Conservation (phyloP, 1,140 invertebrate genomes). For the Argopecten irradians region DNA sequence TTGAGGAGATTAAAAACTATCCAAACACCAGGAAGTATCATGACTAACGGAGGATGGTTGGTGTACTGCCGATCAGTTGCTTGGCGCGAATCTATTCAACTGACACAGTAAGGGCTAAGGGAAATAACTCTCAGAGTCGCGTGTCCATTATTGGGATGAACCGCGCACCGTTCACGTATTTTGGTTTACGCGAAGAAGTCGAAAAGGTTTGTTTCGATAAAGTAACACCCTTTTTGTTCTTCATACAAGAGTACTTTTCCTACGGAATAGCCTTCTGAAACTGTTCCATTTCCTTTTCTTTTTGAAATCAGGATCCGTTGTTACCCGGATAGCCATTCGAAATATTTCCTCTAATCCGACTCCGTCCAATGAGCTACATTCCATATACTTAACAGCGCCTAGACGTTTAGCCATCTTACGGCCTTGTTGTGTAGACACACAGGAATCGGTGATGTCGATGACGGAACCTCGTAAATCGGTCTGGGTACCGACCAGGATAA, state of each 20-base stretch:
- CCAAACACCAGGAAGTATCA: no score
- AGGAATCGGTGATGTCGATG: slow-evolving; percentile 83
- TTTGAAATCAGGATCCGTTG: slow-evolving; percentile 75
- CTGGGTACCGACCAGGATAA: slow-evolving; percentile 85
- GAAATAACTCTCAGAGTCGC: no score
- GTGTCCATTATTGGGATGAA: no score
- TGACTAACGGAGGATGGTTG: no score
- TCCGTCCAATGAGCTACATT: slow-evolving; percentile 90
- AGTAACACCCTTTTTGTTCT: no score
- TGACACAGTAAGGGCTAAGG: no score
- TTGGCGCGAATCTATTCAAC: background rate
- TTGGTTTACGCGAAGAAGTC: no score
- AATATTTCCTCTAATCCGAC: slow-evolving; percentile 62
- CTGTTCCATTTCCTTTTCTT: slow-evolving; percentile 60
- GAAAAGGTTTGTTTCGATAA: no score
- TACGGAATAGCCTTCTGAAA: slow-evolving; percentile 55
- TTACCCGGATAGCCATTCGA: slow-evolving; percentile 78
- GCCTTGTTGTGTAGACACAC: slow-evolving; percentile 85
- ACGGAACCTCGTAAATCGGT: slow-evolving; percentile 64
- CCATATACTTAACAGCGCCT: slow-evolving; percentile 91
- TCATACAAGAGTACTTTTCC: background rate
- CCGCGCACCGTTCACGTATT: no score
- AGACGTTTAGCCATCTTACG: slow-evolving; percentile 82
- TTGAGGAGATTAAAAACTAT: no score
- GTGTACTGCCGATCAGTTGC: no score